phyloP scores from a whole-genome alignment of 2,888 invertebrate genomes.

The Laothoe populi region DNA sequence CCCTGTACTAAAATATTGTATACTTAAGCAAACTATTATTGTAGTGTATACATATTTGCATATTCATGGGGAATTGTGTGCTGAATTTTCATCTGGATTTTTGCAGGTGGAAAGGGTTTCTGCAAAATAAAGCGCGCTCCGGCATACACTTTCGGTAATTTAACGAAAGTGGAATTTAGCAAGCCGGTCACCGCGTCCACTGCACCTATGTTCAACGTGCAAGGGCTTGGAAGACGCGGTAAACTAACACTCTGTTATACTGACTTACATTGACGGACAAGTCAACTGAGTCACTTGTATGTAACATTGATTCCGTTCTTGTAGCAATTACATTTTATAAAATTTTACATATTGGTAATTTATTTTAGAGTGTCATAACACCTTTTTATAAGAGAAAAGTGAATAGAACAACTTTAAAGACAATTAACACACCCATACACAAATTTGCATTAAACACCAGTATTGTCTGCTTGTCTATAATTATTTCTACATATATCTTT shows the following conservation, averaged over 20 bases:
- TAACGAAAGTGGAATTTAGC: constrained; percentile 42
- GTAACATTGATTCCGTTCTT: too few relatives aligned
- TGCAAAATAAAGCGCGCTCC: constrained; percentile 67
- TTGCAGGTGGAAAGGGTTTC: constrained; percentile 67
- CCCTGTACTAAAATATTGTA: too few relatives aligned
- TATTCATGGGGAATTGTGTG: constrained; percentile 16
- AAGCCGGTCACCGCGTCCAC: constrained; percentile 51
- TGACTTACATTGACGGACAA: not conserved
- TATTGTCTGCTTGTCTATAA: too few relatives aligned
- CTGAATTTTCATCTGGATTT: constrained; percentile 11
- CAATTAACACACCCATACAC: too few relatives aligned
- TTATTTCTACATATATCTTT: too few relatives aligned
- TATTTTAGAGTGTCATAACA: too few relatives aligned
- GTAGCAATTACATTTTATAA: too few relatives aligned
- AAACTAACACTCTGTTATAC: not conserved
- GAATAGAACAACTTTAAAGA: too few relatives aligned
- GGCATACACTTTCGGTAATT: constrained; percentile 68
- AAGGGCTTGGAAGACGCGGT: constrained; percentile 55
- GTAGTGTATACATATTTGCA: not conserved
- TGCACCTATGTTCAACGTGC: constrained; percentile 58
- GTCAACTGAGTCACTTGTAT: too few relatives aligned
- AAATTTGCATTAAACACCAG: too few relatives aligned
- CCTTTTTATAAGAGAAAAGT: too few relatives aligned
- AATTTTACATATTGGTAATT: too few relatives aligned
- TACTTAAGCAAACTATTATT: not conserved